Conservation (phyloP, 2,888 invertebrate species). For the Mythimna albipuncta region DNA sequence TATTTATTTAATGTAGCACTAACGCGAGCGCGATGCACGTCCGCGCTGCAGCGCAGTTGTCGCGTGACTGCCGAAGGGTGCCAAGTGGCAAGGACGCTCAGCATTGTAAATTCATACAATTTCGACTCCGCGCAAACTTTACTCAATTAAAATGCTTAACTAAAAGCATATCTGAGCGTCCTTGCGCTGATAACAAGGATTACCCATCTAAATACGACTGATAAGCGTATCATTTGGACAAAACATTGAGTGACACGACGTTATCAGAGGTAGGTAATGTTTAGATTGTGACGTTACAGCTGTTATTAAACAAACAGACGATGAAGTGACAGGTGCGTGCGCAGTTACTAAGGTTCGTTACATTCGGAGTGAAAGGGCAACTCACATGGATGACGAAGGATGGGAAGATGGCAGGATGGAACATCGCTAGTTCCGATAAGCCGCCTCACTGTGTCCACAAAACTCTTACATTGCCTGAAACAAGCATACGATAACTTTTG, state of each 20-base stretch:
- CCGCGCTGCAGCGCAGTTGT: slow-evolving; percentile 48
- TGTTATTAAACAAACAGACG: slow-evolving; percentile 38
- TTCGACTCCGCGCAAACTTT: slow-evolving; percentile 27
- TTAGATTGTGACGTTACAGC: slow-evolving; percentile 22
- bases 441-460: slow-evolving; percentile 42
- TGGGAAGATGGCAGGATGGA: slow-evolving; percentile 52
- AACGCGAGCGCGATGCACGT: slow-evolving; percentile 41
- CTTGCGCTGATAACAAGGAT: slow-evolving; percentile 38
- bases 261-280: slow-evolving; percentile 31
- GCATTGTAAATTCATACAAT: slow-evolving; percentile 47
- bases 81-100: slow-evolving; percentile 60
- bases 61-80: slow-evolving; percentile 63
- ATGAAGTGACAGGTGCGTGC: neutral
- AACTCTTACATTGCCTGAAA: slow-evolving; percentile 67
- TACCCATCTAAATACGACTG: slow-evolving; percentile 28
- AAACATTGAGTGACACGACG: slow-evolving; percentile 26
- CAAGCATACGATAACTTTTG: slow-evolving; percentile 53
- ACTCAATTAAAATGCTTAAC: slow-evolving; percentile 43
- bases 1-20: neutral
- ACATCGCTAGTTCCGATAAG: slow-evolving; percentile 63
- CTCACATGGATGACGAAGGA: slow-evolving; percentile 64
- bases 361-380: slow-evolving; percentile 31
- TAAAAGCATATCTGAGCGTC: slow-evolving; percentile 48
- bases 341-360: neutral
- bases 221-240: slow-evolving; percentile 34